These are phyloP conservation scores for Prosapia bicincta DNA, from an alignment of 2,888 invertebrate genomes.

Conservation along the genomic window DNA sequence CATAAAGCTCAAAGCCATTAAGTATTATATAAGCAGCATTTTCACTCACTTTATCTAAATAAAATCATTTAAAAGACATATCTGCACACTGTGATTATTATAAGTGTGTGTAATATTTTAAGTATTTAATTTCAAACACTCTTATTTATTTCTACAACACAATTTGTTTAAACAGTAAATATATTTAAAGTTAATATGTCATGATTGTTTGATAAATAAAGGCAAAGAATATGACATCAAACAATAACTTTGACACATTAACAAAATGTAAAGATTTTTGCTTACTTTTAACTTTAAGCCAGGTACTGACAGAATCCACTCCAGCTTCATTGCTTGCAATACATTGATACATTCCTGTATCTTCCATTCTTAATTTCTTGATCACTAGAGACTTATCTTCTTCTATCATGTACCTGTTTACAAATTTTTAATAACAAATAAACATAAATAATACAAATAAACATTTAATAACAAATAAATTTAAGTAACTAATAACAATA, in stretches of 20 bases:
- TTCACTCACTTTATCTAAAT: neutral
- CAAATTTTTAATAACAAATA: too few species aligned
- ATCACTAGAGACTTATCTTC: slow-evolving; percentile 82
- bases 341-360: slow-evolving; percentile 95
- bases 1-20: neutral
- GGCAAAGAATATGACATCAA: neutral
- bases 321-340: slow-evolving; percentile 89
- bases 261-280: slow-evolving; percentile 38
- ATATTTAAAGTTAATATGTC: neutral
- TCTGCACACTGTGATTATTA: too few species aligned
- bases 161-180: neutral
- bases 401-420: slow-evolving; percentile 70
- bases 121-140: neutral
- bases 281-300: slow-evolving; percentile 95
- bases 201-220: neutral
- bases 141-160: neutral
- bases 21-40: neutral
- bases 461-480: too few species aligned
- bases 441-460: too few species aligned
- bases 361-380: slow-evolving; percentile 72
- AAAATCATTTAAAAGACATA: too few species aligned
- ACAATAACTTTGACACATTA: neutral
- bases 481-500: too few species aligned
- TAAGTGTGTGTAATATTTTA: too few species aligned
- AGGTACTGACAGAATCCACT: slow-evolving; percentile 82